Conservation (phyloP, 2,888 invertebrate species). For the Dolichopus griseipennis region DNA sequence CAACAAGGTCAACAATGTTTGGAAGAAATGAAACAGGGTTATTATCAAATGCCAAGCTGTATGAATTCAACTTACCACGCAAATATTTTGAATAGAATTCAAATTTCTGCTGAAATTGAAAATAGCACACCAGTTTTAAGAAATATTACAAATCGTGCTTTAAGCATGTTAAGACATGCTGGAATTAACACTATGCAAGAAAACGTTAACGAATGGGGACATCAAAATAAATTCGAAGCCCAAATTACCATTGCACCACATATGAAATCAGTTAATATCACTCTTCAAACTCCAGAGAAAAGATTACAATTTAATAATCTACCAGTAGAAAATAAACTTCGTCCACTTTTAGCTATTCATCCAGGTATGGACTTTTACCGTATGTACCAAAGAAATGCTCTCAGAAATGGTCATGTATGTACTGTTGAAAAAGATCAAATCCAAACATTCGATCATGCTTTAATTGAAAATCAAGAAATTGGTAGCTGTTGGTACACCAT, state of each 20-base stretch:
- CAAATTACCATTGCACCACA: conserved; percentile 44
- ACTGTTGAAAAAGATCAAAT: conserved; percentile 50
- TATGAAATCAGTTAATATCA: conserved; percentile 44
- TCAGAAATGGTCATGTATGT: conserved; percentile 41
- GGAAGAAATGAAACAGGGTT: conserved; percentile 42
- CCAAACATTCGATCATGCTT: conserved; percentile 57
- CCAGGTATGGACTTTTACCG: conserved; percentile 31
- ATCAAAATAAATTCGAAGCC: conserved; percentile 46
- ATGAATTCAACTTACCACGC: conserved; percentile 49
- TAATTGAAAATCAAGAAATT: conserved; percentile 47
- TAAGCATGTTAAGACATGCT: conserved; percentile 43
- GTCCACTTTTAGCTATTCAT: conserved; percentile 45
- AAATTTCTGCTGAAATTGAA: conserved; percentile 46
- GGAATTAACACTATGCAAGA: conserved; percentile 48
- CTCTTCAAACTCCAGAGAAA: conserved; percentile 43
- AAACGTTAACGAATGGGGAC: conserved; percentile 43
- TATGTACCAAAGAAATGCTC: conserved; percentile 36
- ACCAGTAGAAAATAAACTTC: conserved; percentile 39
- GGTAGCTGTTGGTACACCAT: conserved; percentile 55
- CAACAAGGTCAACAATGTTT: conserved; percentile 45
- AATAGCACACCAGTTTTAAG: conserved; percentile 44
- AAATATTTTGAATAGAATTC: conserved; percentile 47
- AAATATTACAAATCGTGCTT: conserved; percentile 45
- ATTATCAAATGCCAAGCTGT: conserved; percentile 51
- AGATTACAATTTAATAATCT: conserved; percentile 44